Evolutionary conservation across 2,797 vertebrate genomes (phyloP), one percentile per base, ranked within the genome.

Genomic region (Lithobates sylvaticus): DNA sequence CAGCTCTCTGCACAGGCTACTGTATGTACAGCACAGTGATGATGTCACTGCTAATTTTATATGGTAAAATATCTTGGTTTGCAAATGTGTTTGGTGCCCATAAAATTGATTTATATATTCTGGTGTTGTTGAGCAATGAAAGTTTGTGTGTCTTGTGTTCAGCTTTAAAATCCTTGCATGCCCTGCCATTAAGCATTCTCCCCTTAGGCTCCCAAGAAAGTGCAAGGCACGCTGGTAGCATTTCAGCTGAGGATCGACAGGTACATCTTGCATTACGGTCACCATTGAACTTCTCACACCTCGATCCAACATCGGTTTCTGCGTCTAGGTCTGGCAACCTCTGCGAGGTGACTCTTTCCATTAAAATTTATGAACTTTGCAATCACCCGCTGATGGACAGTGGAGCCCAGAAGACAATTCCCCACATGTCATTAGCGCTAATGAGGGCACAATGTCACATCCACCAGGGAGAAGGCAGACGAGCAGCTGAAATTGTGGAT

Each of bases 401-500:
- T 89, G 89, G 89, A 89, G 91, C 89, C 92, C 89, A 88, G 88
- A 86, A 78, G 85, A 71, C 78, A 90, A 76, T 88, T 88, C 89
- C 88, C 88, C 90, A 89, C 88, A 89, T 91, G 90, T 92, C 91
- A 93, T 93, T 93, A 93, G 89, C 90, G 89, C 91, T 93, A 93
- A 93, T 80, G 88, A 93, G 92, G 89, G 91, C 91, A 91, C 89
- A 90, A 90, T 91, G 89, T 93, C 91, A 91, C 86, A 50, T 84
- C 90, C 91, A 89, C 90, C 0, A 1, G 89, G 88, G 91, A 91
- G 81, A 78, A 32, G 88, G 65, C 23, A 88, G 85, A 88, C 88
- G 88, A 84, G 88, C 79, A 32, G 29, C 79, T 77, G 71, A 70
- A 29, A 26, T 85, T 36, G 39, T 15, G 54, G 42, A 84, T 71